Percentiles rank a stretch among this genome's conserved stretches.
Conservation (phyloP, 2,888 invertebrate species). For the Galeruca laticollis region DNA sequence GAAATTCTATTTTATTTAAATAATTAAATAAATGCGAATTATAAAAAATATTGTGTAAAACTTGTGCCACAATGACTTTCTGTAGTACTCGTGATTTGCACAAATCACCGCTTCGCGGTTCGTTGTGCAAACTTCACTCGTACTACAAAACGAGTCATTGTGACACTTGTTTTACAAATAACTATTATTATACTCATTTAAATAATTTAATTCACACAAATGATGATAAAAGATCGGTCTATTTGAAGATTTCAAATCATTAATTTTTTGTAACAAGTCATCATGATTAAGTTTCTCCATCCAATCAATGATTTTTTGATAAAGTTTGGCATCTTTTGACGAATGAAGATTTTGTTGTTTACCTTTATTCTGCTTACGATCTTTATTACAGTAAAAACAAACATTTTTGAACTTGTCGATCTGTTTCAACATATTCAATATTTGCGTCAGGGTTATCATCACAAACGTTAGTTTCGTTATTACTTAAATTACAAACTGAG, state of each 20-base stretch:
- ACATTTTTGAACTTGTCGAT: constrained; percentile 28
- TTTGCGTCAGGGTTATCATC: constrained; percentile 4
- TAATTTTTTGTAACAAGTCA: constrained; percentile 26
- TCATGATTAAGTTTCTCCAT: constrained; percentile 35
- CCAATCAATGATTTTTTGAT: constrained; percentile 36
- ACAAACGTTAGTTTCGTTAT: constrained; percentile 1
- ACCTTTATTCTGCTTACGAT: constrained; percentile 29
- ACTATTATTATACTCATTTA: constrained; percentile 37
- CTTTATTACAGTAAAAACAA: constrained; percentile 34
- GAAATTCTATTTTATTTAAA: too few relatives aligned
- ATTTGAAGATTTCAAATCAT: constrained; percentile 22
- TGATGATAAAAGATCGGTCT: constrained; percentile 13
- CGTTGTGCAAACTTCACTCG: too few relatives aligned
- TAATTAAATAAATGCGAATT: too few relatives aligned
- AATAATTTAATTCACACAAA: constrained; percentile 22
- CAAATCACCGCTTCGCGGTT: too few relatives aligned
- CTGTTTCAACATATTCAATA: constrained; percentile 16
- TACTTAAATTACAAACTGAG: background rate
- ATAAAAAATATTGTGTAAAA: too few relatives aligned
- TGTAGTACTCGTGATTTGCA: too few relatives aligned
- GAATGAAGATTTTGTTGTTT: constrained; percentile 39
- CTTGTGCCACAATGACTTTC: too few relatives aligned
- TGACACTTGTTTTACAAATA: too few relatives aligned
- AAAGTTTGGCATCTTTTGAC: constrained; percentile 35
- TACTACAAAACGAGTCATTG: too few relatives aligned